Evolutionary conservation across 2,888 invertebrate genomes (phyloP).

Genomic region (Oeneis ivallda): DNA sequence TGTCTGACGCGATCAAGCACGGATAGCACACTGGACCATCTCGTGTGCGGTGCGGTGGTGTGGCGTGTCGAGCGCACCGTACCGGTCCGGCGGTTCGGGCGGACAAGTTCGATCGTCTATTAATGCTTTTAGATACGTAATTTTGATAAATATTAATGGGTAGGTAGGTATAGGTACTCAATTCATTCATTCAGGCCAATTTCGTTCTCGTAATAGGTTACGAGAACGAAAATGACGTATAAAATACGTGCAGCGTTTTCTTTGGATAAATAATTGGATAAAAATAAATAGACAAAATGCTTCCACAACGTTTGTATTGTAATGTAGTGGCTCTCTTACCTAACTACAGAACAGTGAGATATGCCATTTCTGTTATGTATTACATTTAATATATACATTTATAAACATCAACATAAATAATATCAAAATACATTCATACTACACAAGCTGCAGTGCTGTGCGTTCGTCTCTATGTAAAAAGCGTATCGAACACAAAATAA

Average conservation of each 20-base stretch:
- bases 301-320: slow-evolving; percentile 67
- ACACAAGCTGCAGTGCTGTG: slow-evolving; percentile 39
- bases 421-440: slow-evolving; percentile 74
- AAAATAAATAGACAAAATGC: slow-evolving; percentile 54
- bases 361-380: slow-evolving; percentile 71
- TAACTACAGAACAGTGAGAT: slow-evolving; percentile 77
- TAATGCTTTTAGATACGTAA: no score
- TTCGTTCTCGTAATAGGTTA: no score
- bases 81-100: no score
- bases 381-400: slow-evolving; percentile 55
- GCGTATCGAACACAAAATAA: slow-evolving; percentile 59
- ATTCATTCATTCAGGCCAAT: no score
- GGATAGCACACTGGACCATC: no score
- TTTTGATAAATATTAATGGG: no score
- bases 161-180: no score
- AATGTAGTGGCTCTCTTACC: slow-evolving; percentile 64
- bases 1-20: no score
- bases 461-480: slow-evolving; percentile 40
- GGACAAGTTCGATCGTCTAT: no score
- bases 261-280: neutral
- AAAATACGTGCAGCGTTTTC: neutral
- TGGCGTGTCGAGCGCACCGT: no score
- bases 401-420: slow-evolving; percentile 79
- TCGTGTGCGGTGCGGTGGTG: no score
- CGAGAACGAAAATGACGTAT: neutral